Percentiles rank a stretch among this genome's conserved stretches.
phyloP scores from a whole-genome alignment of 2,113 vertebrate genomes.

The Gymnarchus niloticus region DNA sequence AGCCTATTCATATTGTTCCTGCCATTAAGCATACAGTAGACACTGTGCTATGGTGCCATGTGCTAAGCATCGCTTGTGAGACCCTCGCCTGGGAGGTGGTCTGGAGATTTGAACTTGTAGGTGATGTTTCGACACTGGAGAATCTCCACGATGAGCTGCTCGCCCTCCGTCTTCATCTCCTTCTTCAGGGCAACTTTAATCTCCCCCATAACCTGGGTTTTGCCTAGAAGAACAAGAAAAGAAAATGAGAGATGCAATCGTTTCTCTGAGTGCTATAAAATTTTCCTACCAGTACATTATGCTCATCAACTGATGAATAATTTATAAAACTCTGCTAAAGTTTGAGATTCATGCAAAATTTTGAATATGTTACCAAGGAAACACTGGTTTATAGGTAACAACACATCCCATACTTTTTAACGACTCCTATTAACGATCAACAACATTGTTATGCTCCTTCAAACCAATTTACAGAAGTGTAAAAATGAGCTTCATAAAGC shows the following conservation, averaged over 20 bases:
- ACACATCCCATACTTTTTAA: background rate
- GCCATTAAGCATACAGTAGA: background rate
- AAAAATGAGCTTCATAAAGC: background rate
- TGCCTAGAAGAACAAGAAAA: slow-evolving; percentile 52
- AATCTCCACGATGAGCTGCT: slow-evolving; percentile 92
- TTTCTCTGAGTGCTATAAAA: background rate
- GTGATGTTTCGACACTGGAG: slow-evolving; percentile 98
- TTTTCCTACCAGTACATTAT: background rate
- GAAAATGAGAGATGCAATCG: background rate
- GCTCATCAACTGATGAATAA: background rate
- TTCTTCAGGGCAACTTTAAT: slow-evolving; percentile 97
- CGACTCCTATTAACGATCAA: background rate
- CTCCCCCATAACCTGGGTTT: slow-evolving; percentile 95
- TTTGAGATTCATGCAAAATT: background rate
- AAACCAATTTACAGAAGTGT: background rate
- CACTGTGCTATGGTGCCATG: background rate
- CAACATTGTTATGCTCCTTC: background rate
- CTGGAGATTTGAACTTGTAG: slow-evolving; percentile 98
- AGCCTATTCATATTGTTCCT: background rate
- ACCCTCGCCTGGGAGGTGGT: slow-evolving; percentile 88
- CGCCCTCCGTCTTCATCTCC: slow-evolving; percentile 97
- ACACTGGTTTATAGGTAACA: background rate
- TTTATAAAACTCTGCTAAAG: background rate
- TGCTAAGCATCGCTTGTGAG: background rate
- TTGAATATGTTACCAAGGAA: background rate